Evolutionary conservation across 2,888 invertebrate genomes (phyloP).

Genomic region (Priocnemis perturbator): DNA sequence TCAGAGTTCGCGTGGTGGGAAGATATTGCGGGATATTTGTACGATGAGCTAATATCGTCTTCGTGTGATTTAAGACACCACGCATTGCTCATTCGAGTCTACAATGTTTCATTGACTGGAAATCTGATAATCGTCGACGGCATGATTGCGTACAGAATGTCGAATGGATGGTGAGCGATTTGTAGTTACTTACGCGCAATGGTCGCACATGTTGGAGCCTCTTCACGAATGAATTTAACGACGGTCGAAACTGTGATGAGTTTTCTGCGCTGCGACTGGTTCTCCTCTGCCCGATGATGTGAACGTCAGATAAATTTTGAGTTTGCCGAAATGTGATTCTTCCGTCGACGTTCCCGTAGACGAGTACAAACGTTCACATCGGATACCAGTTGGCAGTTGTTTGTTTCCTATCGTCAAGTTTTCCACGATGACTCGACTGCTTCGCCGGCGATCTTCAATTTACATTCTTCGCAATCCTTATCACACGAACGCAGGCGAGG

Average conservation of each 20-base stretch:
- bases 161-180: too few species aligned
- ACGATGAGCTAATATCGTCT: too few species aligned
- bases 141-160: too few species aligned
- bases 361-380: slow-evolving; percentile 6
- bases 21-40: too few species aligned
- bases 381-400: not conserved
- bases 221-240: not conserved
- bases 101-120: too few species aligned
- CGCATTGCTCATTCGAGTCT: too few species aligned
- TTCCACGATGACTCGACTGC: not conserved
- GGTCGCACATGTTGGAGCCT: slow-evolving; percentile 59
- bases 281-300: not conserved
- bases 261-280: not conserved
- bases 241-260: not conserved
- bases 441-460: not conserved
- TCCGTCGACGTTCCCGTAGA: not conserved
- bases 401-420: not conserved
- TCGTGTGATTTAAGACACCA: too few species aligned
- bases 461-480: too few species aligned
- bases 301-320: slow-evolving; percentile 1
- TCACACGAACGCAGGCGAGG: too few species aligned
- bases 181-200: slow-evolving; percentile 61
- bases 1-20: too few species aligned
- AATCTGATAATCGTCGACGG: too few species aligned
- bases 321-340: not conserved